Evolutionary conservation across 1,140 invertebrate genomes (phyloP), one percentile per base, ranked within the genome.

Genomic region (Hestina assimilis): DNA sequence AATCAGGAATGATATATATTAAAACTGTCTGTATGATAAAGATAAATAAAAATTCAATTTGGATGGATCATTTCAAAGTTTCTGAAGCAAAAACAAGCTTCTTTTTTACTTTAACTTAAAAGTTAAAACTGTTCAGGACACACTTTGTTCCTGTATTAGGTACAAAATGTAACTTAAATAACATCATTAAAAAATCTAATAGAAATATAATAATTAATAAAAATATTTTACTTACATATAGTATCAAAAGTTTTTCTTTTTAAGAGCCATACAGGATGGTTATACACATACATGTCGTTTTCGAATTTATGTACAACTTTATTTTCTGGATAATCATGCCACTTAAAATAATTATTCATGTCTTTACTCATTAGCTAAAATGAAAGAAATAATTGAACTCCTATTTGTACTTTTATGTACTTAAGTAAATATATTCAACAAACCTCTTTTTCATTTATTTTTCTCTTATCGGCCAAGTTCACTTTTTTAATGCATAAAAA

Each of bases 401-500:
- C n/a, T n/a, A n/a, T n/a, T n/a, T n/a, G 43, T 24, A 43, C 12
- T 50, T 20, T 45, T 21, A 64, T 74, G 69, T 59, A 72, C 54
- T 41, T 64, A 29, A 38, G 62, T 62, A 6, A 63, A 29, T 29
- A 19, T 9, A 46, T 17, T 6, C 4, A 14, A 31, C 45, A 11
- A 40, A 58, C 55, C 33, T 15, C 23, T 42, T 33, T 47, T 26
- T 24, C 24, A 23, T 14, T 12, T 62, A 20, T 60, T 69, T 43
- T 19, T 3, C 69, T 47, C 59, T 73, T 83, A 29, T 84, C 73
- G 6, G 90, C 90, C 50, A 91, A 75, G 76, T 93, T 93, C 31
- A 87, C 90, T 57, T 85, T 90, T 1, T 87, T 82, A 63, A 93
- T 83, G 74, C 92, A 93, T 83, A 93, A 91, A 40, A 93, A 71